Conservation (phyloP, 2,888 invertebrate genomes). For the Linnaemya tessellans region DNA sequence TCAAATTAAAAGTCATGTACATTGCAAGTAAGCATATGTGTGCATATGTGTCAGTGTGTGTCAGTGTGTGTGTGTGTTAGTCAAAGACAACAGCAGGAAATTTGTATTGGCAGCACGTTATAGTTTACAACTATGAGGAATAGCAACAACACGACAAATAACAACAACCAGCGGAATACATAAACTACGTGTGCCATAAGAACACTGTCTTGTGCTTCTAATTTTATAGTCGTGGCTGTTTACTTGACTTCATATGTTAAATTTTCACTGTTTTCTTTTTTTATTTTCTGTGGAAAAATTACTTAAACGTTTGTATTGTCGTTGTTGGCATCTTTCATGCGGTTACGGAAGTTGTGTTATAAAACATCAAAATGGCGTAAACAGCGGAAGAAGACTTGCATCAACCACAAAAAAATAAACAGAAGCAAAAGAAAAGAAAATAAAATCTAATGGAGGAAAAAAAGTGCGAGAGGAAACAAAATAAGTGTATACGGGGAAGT, state of each 20-base stretch:
- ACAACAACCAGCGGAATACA: conserved; percentile 33
- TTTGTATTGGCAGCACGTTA: conserved; percentile 71
- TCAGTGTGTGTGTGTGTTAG: background rate
- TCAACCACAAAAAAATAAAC: conserved; percentile 27
- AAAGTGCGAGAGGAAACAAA: conserved; percentile 7
- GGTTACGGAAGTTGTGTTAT: conserved; percentile 78
- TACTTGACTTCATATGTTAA: conserved; percentile 66
- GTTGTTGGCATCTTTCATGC: conserved; percentile 58
- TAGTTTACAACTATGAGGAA: conserved; percentile 56
- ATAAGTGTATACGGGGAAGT: conserved; percentile 38
- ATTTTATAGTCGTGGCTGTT: conserved; percentile 51
- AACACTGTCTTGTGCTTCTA: conserved; percentile 44
- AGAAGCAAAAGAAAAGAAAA: background rate
- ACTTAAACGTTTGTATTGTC: conserved; percentile 48
- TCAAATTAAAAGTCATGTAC: conserved; percentile 55
- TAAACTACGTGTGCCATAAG: conserved; percentile 44
- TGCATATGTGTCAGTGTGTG: background rate
- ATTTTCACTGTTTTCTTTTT: background rate
- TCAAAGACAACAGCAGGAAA: conserved; percentile 65
- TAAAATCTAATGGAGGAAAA: background rate
- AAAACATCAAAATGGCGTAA: conserved; percentile 79
- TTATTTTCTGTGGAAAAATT: conserved; percentile 14
- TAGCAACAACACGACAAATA: conserved; percentile 9
- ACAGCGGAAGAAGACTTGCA: conserved; percentile 72
- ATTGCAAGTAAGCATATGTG: background rate